Evolutionary conservation across 2,113 vertebrate species (phyloP), one percentile per base, ranked within the genome.

Genomic region (Columba janthina): DNA sequence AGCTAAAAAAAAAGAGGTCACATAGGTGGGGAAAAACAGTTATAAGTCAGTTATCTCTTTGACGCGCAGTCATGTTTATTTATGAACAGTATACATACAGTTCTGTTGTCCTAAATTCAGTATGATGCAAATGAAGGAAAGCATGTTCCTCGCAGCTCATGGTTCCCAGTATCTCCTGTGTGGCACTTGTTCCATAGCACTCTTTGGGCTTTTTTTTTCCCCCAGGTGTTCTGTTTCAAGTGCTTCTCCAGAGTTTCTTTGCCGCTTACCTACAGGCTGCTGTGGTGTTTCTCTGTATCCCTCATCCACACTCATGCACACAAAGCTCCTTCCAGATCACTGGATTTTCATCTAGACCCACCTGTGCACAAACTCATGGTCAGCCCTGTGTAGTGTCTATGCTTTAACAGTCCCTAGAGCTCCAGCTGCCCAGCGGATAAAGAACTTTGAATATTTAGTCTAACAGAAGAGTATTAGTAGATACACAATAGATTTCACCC

Each of bases 1-100:
- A 87, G 93, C 92, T 95, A 96, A 60, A 95, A 94, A 94, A 88
- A 67, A 65, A 70, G 12, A 38, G 76, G 73, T 96, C 96, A 96
- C 77, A 89, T 7, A 93, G 89, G 80, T 85, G 77, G 92, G 44
- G 69, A 95, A 78, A 95, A 79, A 74, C 69, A 90, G 67, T 95
- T 92, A 2, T 31, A 95, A 89, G 80, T 75, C 89, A 92, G 73
- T 96, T 95, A 96, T 9, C 89, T 91, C 86, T 92, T 92, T 93
- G 86, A 48, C 1, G 2, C 1, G 2, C 9, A 6, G 90, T 46
- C 24, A 38, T 28, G 57, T 96, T 96, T 94, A 94, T 95, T 95
- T 93, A 64, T 1, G 1, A 77, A 31, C 14, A 81, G 31, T 7
- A 95, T 75, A 91, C 84, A 93, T 78, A 94, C 93, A 94, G 76